Evolutionary conservation across 2,797 vertebrate genomes (phyloP), one percentile per base, ranked within the genome.

Genomic region (Geotrypetes seraphini): DNA sequence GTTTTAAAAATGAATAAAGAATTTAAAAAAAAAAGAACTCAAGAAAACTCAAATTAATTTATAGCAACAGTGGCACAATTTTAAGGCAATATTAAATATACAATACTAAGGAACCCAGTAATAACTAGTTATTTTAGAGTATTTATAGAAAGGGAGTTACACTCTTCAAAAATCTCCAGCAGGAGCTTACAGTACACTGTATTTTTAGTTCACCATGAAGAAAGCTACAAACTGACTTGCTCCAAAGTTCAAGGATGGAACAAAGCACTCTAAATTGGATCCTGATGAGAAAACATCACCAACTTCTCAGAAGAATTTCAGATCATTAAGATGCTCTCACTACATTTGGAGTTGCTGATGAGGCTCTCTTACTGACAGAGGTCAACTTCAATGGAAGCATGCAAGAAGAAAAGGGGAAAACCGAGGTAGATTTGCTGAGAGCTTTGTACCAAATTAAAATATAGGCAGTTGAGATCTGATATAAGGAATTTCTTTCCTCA

Each of bases 261-360:
- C 79, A 90, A 87, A 90, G 83, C 76, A 66, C 78, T 85, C 80
- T 89, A 88, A 91, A 92, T 87, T 90, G 81, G 81, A 88, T 88
- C 82, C 81, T 91, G 84, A 90, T 91, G 83, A 89, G 84, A 90
- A 90, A 90, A 89, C 83, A 86, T 75, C 76, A 81, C 74, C 66
- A 84, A 81, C 76, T 85, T 84, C 79, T 82, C 78, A 72, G 67
- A 87, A 85, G 82, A 86, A 87, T 81, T 84, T 82, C 78, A 79
- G 71, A 86, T 85, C 78, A 86, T 90, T 89, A 90, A 79, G 70
- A 66, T 73, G 58, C 75, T 78, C 75, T 74, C 64, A 63, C 73
- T 73, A 80, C 76, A 69, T 69, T 73, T 62, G 67, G 74, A 79
- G 83, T 65, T 69, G 53, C 67, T 80, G 78, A 83, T 72, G 79